These are phyloP conservation scores for Lissocephala sabroskyi DNA, from an alignment of 2,888 invertebrate species.

Conservation along the genomic window DNA sequence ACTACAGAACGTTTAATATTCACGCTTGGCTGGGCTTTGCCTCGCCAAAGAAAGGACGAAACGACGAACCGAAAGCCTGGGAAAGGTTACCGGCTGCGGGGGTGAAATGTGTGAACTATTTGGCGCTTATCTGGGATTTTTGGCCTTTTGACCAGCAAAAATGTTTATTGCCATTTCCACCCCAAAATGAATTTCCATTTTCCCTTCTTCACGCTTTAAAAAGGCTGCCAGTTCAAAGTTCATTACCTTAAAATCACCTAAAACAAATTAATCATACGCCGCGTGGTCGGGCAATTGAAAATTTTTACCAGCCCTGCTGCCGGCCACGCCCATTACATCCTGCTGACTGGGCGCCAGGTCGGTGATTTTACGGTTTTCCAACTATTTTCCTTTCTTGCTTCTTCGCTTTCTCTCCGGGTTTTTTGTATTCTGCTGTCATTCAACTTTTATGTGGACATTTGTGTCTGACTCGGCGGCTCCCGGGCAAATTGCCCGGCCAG, in stretches of 20 bases:
- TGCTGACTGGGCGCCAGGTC: background rate
- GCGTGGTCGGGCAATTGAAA: conserved; percentile 38
- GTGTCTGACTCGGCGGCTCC: conserved; percentile 1
- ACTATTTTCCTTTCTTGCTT: conserved; percentile 11
- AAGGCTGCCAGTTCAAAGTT: conserved; percentile 17
- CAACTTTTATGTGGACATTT: conserved; percentile 53
- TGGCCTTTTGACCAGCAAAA: conserved; percentile 44
- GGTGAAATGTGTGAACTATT: conserved; percentile 57
- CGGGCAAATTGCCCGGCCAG: background rate
- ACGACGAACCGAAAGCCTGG: no score
- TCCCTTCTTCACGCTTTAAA: conserved; percentile 28
- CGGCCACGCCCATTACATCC: no score
- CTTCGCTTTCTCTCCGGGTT: conserved; percentile 5
- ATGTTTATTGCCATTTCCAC: conserved; percentile 63
- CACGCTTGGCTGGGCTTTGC: conserved; percentile 57
- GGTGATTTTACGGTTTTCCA: no score
- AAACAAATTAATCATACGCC: conserved; percentile 56
- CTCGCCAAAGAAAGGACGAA: conserved; percentile 6
- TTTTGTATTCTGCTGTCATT: conserved; percentile 41
- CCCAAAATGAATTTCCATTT: conserved; percentile 50
- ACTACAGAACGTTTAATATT: conserved; percentile 59
- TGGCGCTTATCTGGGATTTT: conserved; percentile 57
- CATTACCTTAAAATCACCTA: conserved; percentile 23
- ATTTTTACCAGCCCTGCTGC: no score
- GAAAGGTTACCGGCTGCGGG: background rate